phyloP scores from a whole-genome alignment of 2,888 invertebrate species.

The Toxonevra muliebris region DNA sequence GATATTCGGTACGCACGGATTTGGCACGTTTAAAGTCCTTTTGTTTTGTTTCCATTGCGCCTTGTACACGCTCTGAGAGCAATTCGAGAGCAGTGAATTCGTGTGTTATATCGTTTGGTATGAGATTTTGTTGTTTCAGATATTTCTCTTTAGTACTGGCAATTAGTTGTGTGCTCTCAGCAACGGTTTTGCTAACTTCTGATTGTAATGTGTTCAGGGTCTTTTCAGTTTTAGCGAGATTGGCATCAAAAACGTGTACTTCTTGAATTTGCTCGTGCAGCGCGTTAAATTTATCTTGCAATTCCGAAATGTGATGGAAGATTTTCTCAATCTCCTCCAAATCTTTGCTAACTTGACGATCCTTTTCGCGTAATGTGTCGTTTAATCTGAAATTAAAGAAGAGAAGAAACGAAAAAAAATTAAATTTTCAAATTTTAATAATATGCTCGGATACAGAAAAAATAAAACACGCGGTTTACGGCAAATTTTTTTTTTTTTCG shows the following conservation, averaged over 20 bases:
- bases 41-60: constrained; percentile 87
- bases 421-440: neutral
- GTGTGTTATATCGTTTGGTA: constrained; percentile 81
- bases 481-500: neutral
- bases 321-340: constrained; percentile 79
- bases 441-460: neutral
- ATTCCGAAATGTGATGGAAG: constrained; percentile 75
- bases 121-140: constrained; percentile 70
- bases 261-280: constrained; percentile 73
- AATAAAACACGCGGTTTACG: constrained; percentile 37
- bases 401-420: constrained; percentile 7
- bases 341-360: constrained; percentile 77
- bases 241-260: constrained; percentile 81
- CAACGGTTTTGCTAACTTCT: constrained; percentile 70
- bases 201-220: constrained; percentile 70
- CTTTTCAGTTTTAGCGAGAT: constrained; percentile 72
- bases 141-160: constrained; percentile 72
- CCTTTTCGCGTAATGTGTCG: constrained; percentile 79
- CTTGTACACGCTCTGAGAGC: constrained; percentile 79
- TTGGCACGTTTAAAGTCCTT: constrained; percentile 87
- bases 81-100: constrained; percentile 85
- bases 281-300: constrained; percentile 74
- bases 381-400: constrained; percentile 73
- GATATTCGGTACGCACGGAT: constrained; percentile 82
- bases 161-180: constrained; percentile 70